Base-by-base conservation (phyloP, 2,797 vertebrate species). In the Rallus crepitans region DNA sequence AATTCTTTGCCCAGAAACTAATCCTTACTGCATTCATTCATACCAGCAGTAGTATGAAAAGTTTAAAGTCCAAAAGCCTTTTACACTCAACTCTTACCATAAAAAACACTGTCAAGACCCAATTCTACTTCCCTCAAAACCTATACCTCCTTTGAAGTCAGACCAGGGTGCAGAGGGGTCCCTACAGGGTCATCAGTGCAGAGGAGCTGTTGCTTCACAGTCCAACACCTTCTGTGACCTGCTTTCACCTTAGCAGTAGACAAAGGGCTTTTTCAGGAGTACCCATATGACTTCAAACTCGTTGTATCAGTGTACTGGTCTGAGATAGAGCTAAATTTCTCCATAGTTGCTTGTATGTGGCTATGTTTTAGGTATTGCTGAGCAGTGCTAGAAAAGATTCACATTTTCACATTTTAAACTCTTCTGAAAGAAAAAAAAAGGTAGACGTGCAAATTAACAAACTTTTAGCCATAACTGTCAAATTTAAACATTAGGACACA, bases 171-270 rank as follows among this genome's bases (percentile, higher is more conserved):
- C 40, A 35, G 71, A 65, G 15, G 4, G 19, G 4, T 65, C 19
- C 17, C 33, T 82, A 4, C 10, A 60, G 31, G 11, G 4, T 15
- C 5, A 4, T 9, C 5, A 4, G 7, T 72, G 12, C 16, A 60
- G 39, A n/a, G 24, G 9, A 70, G 16, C 5, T 37, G 33, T 47
- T 63, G 18, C 45, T 82, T 45, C 16, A 1, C 35, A 52, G 15
- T 23, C 16, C 1, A 0, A 55, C 16, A 11, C 52, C 48, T 30
- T 56, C 39, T 90, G 42, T 16, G 8, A 40, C 1, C 0, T 33
- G 19, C 20, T 66, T 19, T 17, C 56, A 66, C 80, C n/a, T 73
- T n/a, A 56, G 61, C 11, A 80, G 20, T 6, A 84, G 8, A 20
- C 19, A 84, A 59, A 61, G 21, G 23, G 4, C 13, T 63, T 77